Evolutionary conservation across 1,140 invertebrate genomes (phyloP), one percentile per base, ranked within the genome.

Genomic region (Macrobrachium rosenbergii): DNA sequence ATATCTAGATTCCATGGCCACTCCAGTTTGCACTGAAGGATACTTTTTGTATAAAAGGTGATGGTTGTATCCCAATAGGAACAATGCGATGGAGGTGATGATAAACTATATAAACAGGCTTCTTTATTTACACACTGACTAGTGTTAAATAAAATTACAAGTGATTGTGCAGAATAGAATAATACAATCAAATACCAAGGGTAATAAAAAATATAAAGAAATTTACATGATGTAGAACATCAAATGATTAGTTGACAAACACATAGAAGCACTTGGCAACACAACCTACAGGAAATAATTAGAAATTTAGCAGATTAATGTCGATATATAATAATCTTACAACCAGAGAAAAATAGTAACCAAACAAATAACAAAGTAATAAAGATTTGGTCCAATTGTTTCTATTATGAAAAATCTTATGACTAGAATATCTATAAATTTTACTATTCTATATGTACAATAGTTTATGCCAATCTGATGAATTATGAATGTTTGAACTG

Each of bases 91-190:
- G 28, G 28, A 37, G 28, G 28, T 2, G 28, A 3, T 37, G 28
- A 37, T 37, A 37, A 52, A 52, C 52, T 52, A 52, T 52, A 52
- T 52, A 10, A 52, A 52, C 52, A 52, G 52, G 52, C 75, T 67
- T 76, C 45, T 80, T 83, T 83, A 83, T 83, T 83, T 83, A 83
- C 82, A 76, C 82, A 83, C 82, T 83, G 82, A 83, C 82, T 83
- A 83, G 82, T 83, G 82, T 83, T 83, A 83, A 83, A 83, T 83
- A 83, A 83, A 83, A 83, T 83, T 76, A 60, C 60, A 83, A 76
- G 72, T 83, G 82, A 83, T 83, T 83, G 82, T 83, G 82, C 82
- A 82, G 63, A 83, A 83, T 52, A 83, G 62, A 83, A 83, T 83
- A 76, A 43, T 72, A 63, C 67, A 28, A 76, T 77, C 72, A 76